Evolutionary conservation across 2,888 invertebrate genomes (phyloP), one percentile per base, ranked within the genome.

Genomic region (Orchesella flavescens): DNA sequence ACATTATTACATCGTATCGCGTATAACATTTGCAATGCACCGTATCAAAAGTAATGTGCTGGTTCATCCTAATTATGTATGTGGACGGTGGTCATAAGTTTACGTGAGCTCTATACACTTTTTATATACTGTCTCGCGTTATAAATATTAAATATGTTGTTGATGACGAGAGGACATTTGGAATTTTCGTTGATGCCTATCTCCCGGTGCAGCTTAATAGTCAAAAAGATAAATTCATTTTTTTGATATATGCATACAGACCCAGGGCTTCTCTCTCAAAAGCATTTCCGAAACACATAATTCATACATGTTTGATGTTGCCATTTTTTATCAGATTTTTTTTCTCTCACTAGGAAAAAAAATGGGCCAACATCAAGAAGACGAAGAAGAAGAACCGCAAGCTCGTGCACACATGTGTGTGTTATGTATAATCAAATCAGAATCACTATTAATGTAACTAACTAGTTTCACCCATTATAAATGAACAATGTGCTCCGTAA

Each of bases 271-370:
- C 21, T 21, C 59, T 17, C 21, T 21, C 59, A 21, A 59, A 81
- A 75, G 68, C 63, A 69, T 81, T 81, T 81, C 81, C 81, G 81
- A 81, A 74, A 69, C 74, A 12, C 69, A 81, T 69, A 81, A 81
- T 23, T 81, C 81, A 75, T 81, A 49, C 81, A 17, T 49, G 12
- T 44, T 44, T 44, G 7, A 7, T 43, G 81, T 69, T 75, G 75
- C 81, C 69, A 75, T 72, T 81, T 75, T 79, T 74, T 75, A 69
- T 81, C 74, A 46, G 68, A 75, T 75, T 23, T 61, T 63, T 68
- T 46, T 59, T 24, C 21, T 66, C 21, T 71, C 57, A 46, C 7
- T 21, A 17, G 23, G 21, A 23, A 5, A 44, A 78, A 61, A 74
- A 75, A 68, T 74, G 74, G 81, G 69, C 74, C 68, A 46, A 49